Conservation (phyloP, 1,140 invertebrate species). For the Rhyacophila brunnea region DNA sequence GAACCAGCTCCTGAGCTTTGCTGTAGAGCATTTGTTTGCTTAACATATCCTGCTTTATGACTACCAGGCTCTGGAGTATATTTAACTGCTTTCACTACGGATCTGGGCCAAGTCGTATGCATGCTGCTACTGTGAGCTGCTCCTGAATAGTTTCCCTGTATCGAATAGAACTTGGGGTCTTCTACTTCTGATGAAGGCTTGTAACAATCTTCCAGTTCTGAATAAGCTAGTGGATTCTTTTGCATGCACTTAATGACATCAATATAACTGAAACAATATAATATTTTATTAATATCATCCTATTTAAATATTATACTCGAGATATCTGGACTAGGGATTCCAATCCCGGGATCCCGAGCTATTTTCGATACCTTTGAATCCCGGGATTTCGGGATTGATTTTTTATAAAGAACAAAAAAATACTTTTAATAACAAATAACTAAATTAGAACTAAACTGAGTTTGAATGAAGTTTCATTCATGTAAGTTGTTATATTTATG, state of each 20-base stretch:
- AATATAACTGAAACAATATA: slow-evolving; percentile 58
- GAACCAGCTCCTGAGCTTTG: slow-evolving; percentile 50
- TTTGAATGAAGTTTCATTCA: no score
- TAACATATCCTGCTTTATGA: slow-evolving; percentile 1
- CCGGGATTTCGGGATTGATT: no score
- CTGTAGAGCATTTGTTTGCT: slow-evolving; percentile 2
- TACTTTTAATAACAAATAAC: no score
- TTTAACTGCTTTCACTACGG: slow-evolving; percentile 13
- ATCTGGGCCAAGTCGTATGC: slow-evolving; percentile 3
- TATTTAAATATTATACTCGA: background rate
- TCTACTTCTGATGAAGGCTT: background rate
- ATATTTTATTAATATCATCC: background rate
- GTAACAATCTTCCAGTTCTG: slow-evolving; percentile 25
- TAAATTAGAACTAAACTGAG: no score
- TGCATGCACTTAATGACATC: slow-evolving; percentile 67
- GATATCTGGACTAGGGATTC: no score
- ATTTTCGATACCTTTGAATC: no score
- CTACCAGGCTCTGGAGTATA: slow-evolving; percentile 14
- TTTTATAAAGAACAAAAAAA: no score
- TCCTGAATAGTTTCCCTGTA: background rate
- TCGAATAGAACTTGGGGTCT: background rate
- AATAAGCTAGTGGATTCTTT: slow-evolving; percentile 40
- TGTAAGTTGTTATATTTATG: no score
- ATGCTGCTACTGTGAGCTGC: no score
- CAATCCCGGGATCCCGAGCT: no score